Evolutionary conservation across 2,888 invertebrate genomes (phyloP), one percentile per base, ranked within the genome.

Genomic region (Selenia dentaria): DNA sequence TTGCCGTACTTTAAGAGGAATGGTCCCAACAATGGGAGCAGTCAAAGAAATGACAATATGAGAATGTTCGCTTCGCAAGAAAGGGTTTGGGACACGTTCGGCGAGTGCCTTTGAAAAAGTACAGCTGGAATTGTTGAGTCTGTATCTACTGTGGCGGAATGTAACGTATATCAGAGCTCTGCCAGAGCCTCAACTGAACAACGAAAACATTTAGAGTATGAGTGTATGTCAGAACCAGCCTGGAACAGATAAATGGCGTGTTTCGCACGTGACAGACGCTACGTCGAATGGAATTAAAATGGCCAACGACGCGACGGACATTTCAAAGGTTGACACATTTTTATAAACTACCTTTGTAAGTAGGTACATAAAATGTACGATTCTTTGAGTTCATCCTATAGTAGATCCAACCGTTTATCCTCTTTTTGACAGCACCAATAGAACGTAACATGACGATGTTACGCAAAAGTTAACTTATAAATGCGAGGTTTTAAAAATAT

Each of bases 131-230:
- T 61, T 64, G 64, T 65, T 42, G 57, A 56, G 52, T 59, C 46
- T 37, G 38, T 44, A 43, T 53, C 43, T 54, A 44, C 46, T 52
- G 57, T 55, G 55, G 55, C 35, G 57, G 58, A 65, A 67, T 67
- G 64, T 62, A 60, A 66, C 56, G 43, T 61, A 58, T 66, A 60
- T 59, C 53, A 57, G 51, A 58, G 59, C 50, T 62, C 26, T 29
- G 36, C 24, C 24, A 54, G 49, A 58, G 64, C 47, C 58, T 58
- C 52, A 58, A 50, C 58, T 54, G 51, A 64, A 73, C 70, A 72
- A 70, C 66, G 70, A 70, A 75, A 78, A 75, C 69, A 77, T 83
- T 79, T 69, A 58, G 65, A 67, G 67, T 77, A 78, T 74, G 75
- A 74, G 65, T 54, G 67, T 58, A 58, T 67, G 81, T 78, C 75